These are phyloP conservation scores for Chondrosia reniformis DNA, from an alignment of 37 sponge, comb jelly and placozoan species.

Conservation along the genomic window DNA sequence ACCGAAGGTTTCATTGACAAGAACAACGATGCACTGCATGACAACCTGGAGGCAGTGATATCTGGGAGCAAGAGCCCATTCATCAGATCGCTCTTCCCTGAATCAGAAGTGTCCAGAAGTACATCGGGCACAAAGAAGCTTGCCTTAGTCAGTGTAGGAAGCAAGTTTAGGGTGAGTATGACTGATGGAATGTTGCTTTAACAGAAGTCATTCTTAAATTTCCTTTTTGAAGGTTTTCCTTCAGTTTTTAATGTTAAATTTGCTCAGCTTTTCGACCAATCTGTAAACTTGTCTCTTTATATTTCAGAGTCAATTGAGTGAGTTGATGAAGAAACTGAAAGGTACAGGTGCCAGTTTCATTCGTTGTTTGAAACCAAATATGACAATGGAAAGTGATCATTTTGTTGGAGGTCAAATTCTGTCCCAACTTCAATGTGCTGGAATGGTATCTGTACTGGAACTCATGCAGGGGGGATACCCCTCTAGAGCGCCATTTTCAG, in stretches of 20 bases:
- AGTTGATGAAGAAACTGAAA: slow-evolving; percentile 73
- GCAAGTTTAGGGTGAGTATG: slow-evolving; percentile 85
- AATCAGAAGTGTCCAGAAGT: slow-evolving; percentile 23
- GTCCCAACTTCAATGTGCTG: slow-evolving; percentile 90
- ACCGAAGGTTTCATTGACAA: slow-evolving; percentile 89
- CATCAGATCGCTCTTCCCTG: slow-evolving; percentile 66
- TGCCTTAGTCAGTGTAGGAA: slow-evolving; percentile 75
- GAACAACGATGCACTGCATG: slow-evolving; percentile 94
- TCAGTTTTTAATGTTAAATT: too few species aligned
- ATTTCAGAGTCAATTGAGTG: slow-evolving; percentile 69
- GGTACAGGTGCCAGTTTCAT: slow-evolving; percentile 86
- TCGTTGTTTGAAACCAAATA: slow-evolving; percentile 94
- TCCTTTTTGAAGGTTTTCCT: too few species aligned
- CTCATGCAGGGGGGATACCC: slow-evolving; percentile 98
- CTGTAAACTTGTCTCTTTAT: too few species aligned
- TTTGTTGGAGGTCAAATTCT: slow-evolving; percentile 83
- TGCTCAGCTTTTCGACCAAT: too few species aligned
- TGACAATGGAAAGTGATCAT: slow-evolving; percentile 61
- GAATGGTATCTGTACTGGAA: slow-evolving; percentile 92
- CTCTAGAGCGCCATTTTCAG: slow-evolving; percentile 75
- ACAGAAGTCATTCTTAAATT: too few species aligned
- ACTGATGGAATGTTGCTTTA: too few species aligned
- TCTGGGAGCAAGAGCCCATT: slow-evolving; percentile 64
- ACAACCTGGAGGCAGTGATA: slow-evolving; percentile 82
- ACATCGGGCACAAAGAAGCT: slow-evolving; percentile 76